Evolutionary conservation across 2,888 invertebrate genomes (phyloP).

Genomic region (Rhabditoides inermis): DNA sequence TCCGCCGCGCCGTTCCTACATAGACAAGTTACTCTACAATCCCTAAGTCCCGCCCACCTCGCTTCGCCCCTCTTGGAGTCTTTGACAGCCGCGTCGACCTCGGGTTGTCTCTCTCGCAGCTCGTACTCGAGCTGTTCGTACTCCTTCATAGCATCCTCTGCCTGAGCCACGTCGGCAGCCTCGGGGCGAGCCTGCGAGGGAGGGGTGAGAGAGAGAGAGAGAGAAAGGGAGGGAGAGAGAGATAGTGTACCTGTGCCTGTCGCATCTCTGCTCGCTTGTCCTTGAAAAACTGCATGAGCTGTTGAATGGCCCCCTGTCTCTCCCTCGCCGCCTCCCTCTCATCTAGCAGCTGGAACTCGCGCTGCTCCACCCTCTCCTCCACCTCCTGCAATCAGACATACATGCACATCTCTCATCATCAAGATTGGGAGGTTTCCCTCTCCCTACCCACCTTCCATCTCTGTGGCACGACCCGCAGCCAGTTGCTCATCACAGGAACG

Average conservation of each 20-base stretch:
- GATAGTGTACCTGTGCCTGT: too few species aligned
- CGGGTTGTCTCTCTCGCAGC: slow-evolving; percentile 79
- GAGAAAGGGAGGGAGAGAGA: not conserved
- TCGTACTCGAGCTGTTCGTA: slow-evolving; percentile 92
- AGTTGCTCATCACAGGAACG: slow-evolving; percentile 92
- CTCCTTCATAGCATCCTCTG: slow-evolving; percentile 62
- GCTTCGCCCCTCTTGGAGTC: slow-evolving; percentile 27
- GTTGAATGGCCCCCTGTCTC: slow-evolving; percentile 73
- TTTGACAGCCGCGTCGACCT: slow-evolving; percentile 90
- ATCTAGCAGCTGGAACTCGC: slow-evolving; percentile 25
- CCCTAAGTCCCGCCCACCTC: too few species aligned
- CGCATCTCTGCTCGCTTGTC: too few species aligned
- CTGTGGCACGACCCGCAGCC: slow-evolving; percentile 91
- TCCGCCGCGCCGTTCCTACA: too few species aligned
- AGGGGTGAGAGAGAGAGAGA: not conserved
- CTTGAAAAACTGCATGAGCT: slow-evolving; percentile 72
- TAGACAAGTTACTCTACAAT: too few species aligned
- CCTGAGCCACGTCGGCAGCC: too few species aligned
- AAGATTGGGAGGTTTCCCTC: too few species aligned
- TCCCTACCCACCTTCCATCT: slow-evolving; percentile 77
- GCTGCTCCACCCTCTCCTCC: slow-evolving; percentile 18
- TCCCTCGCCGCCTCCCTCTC: slow-evolving; percentile 59
- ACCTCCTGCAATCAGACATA: slow-evolving; percentile 15
- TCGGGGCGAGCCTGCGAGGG: too few species aligned
- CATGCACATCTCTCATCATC: too few species aligned